phyloP scores from a whole-genome alignment of 2,113 vertebrate genomes.

The Arvicanthis niloticus region DNA sequence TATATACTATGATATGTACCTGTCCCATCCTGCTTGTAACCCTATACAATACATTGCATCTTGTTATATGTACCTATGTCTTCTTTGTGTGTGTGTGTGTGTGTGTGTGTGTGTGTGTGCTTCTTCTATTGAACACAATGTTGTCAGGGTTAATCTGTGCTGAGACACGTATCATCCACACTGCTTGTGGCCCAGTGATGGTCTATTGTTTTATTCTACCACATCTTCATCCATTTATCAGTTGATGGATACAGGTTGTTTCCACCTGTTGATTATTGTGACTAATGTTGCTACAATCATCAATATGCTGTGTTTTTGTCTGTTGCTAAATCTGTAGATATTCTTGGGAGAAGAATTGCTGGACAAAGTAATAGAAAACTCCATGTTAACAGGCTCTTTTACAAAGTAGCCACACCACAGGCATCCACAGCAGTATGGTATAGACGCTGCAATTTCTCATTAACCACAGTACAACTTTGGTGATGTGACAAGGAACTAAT shows the following conservation, averaged over 20 bases:
- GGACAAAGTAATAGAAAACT: not conserved
- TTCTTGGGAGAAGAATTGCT: slow-evolving; percentile 21
- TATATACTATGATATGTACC: not conserved
- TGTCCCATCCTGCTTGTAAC: not conserved
- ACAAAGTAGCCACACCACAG: not conserved
- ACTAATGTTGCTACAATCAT: not conserved
- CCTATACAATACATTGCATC: not conserved
- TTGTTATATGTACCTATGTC: not conserved
- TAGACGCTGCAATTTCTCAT: not conserved
- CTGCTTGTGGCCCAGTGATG: not conserved
- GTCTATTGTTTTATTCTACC: not conserved
- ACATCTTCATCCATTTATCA: not conserved
- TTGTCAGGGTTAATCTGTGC: not conserved
- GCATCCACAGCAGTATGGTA: not conserved
- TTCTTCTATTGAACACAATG: not conserved
- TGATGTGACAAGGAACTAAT: not conserved
- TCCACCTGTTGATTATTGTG: not conserved
- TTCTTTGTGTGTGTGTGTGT: not conserved
- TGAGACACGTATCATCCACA: not conserved
- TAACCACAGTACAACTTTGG: not conserved
- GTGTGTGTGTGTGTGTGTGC: not conserved
- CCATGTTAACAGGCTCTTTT: not conserved
- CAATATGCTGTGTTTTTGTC: not conserved
- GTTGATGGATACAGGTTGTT: not conserved
- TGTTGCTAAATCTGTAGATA: not conserved